Evolutionary conservation across 2,797 vertebrate genomes (phyloP), one percentile per base, ranked within the genome.

Genomic region (Balearica regulorum): DNA sequence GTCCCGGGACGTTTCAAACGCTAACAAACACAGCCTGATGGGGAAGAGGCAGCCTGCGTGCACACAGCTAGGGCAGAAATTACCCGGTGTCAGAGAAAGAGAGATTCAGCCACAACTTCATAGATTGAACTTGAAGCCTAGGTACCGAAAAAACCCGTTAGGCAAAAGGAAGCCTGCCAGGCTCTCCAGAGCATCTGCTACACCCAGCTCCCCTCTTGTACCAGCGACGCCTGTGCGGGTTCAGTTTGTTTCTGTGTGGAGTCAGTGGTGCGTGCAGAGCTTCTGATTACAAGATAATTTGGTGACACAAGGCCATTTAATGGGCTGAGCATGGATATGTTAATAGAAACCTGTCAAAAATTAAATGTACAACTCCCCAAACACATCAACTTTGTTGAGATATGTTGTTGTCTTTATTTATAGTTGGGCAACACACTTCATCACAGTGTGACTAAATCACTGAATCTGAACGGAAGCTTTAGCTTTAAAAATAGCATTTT

Each of bases 71-170:
- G 3, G 10, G 35, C 75, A 76, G 62, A 15, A 60, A 25, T 39
- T 24, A 19, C 7, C 41, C 16, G 1, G 10, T 10, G 15, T 15
- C 22, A 53, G 61, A 44, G 20, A 43, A 48, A 39, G 35, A n/a
- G 39, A 37, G 35, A 22, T 29, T 44, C 24, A 44, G 9, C 26
- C 55, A 9, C 49, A 44, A 12, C 46, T 14, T 21, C 62, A 3
- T 0, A 41, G 43, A 4, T 0, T n/a, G 44, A 41, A 15, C 35
- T 1, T 13, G 13, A 43, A 71, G 13, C 13, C 8, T 4, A 0
- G 1, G 7, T 8, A 18, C 46, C 46, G 48, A 22, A 39, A 11
- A 4, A 21, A 13, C 9, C 54, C 61, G 4, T 3, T 2, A 33
- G 73, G 60, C 1, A 4, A 6, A 10, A 33, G 46, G 79, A n/a